Evolutionary conservation across 2,113 vertebrate genomes (phyloP), one percentile per base, ranked within the genome.

Genomic region (Oenanthe oenanthe): DNA sequence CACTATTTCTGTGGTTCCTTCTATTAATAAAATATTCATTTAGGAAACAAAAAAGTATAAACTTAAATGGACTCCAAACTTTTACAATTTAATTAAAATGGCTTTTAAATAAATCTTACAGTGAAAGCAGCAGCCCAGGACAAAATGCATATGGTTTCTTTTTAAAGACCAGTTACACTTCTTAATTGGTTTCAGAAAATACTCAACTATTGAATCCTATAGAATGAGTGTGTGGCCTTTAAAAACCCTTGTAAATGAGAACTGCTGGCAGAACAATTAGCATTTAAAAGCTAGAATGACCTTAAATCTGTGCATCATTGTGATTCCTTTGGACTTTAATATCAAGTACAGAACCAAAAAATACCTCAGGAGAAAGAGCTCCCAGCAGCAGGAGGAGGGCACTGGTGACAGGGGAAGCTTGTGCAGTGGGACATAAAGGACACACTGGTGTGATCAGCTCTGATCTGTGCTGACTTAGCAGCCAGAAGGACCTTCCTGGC

Each of bases 261-360:
- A 98, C 95, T 98, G 90, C 98, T 98, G 98, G 98, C 97, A 98
- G 98, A 98, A 98, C 97, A 98, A 98, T 99, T 98, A 98, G 98
- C 98, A 98, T 98, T 98, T 98, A 98, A 97, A 98, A 98, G 97
- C 98, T 95, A 97, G 95, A 96, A 96, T 98, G 98, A 98, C 98
- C 98, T 99, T 98, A 98, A 97, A 97, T 98, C 97, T 97, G 97
- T 97, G 96, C 96, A 98, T 98, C 97, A 97, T 94, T 97, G 97
- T 98, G 98, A 98, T 98, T 98, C 95, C 89, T 97, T 80, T 96
- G 93, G 97, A 98, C 98, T 98, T 97, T 97, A 97, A 95, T 96
- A 96, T 96, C 96, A 97, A 94, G 93, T 79, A 67, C 84, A 94
- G 93, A 93, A 95, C 58, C 42, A 72, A 83, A 96, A 92, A 80